A percentile compares a stretch with the other conserved stretches of the same genome.
Evolutionary conservation across 2,113 vertebrate species (phyloP).

Genomic region (Hydrochoerus hydrochaeris): DNA sequence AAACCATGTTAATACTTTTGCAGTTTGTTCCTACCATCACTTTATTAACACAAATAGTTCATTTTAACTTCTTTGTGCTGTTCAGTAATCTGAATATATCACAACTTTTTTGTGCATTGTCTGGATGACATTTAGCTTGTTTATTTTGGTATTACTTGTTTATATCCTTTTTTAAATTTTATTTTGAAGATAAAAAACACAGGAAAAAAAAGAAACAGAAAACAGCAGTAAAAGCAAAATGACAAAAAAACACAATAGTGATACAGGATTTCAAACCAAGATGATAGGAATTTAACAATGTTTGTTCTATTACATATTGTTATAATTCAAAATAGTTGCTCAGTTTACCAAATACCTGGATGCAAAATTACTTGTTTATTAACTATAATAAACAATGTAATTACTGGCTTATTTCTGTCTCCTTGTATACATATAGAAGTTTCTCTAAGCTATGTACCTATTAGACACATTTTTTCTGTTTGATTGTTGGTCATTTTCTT

Average conservation of each 20-base stretch:
- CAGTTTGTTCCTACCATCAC: background rate
- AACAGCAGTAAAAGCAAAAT: no score
- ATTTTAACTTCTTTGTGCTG: background rate
- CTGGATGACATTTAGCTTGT: background rate
- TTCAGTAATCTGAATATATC: background rate
- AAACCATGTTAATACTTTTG: background rate
- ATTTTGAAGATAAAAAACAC: no score
- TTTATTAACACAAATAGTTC: background rate
- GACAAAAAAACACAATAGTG: no score
- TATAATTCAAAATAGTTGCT: no score
- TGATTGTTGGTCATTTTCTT: background rate
- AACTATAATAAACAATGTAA: no score
- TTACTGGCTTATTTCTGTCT: background rate
- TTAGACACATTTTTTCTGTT: background rate
- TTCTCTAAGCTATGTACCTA: background rate
- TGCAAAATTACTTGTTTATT: no score
- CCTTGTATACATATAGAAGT: background rate
- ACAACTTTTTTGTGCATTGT: background rate
- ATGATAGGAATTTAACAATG: no score
- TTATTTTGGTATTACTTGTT: background rate
- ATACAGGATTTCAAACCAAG: no score
- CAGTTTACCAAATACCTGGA: no score
- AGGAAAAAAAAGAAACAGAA: no score
- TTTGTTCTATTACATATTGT: no score
- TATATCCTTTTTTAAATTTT: background rate